A percentile compares a stretch with the other conserved stretches of the same genome.
phyloP scores from a whole-genome alignment of 2,113 vertebrate genomes.

The Alces alces region DNA sequence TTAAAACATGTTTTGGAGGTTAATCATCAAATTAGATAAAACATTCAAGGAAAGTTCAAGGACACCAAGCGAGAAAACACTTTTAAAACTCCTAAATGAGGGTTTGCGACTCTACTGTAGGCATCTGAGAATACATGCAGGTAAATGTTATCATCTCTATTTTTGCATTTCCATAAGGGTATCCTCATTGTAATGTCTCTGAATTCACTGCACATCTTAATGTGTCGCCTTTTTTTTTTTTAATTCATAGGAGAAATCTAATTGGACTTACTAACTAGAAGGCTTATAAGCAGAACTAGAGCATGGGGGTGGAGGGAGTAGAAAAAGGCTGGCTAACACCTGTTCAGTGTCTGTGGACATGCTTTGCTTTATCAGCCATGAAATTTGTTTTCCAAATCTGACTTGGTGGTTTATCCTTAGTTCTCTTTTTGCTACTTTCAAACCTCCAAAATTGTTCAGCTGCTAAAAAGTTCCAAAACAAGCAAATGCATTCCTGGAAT shows the following conservation, averaged over 20 bases:
- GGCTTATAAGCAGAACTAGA: not conserved
- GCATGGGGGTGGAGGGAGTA: fast-evolving
- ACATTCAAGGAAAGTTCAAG: not conserved
- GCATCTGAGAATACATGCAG: not conserved
- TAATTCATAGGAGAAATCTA: not conserved
- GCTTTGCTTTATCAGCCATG: not conserved
- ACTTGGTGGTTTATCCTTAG: constrained; percentile 28
- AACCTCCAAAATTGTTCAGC: constrained; percentile 64
- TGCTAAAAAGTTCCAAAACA: constrained; percentile 71
- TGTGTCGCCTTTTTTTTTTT: not conserved
- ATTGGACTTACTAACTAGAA: not conserved
- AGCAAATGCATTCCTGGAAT: constrained; percentile 70
- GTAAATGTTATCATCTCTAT: not conserved
- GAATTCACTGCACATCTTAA: not conserved
- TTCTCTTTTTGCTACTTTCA: constrained; percentile 43
- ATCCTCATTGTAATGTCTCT: not conserved
- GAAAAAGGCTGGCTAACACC: not conserved
- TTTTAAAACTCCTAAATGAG: not conserved
- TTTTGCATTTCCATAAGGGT: not conserved
- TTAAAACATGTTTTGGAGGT: constrained; percentile 5
- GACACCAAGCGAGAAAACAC: not conserved
- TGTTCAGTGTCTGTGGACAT: not conserved
- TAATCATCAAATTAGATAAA: not conserved
- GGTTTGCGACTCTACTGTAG: not conserved
- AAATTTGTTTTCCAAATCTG: not conserved